A percentile compares a stretch with the other conserved stretches of the same genome.
Evolutionary conservation across 1,140 invertebrate genomes (phyloP).

Genomic region (Rhizoglyphus robini): DNA sequence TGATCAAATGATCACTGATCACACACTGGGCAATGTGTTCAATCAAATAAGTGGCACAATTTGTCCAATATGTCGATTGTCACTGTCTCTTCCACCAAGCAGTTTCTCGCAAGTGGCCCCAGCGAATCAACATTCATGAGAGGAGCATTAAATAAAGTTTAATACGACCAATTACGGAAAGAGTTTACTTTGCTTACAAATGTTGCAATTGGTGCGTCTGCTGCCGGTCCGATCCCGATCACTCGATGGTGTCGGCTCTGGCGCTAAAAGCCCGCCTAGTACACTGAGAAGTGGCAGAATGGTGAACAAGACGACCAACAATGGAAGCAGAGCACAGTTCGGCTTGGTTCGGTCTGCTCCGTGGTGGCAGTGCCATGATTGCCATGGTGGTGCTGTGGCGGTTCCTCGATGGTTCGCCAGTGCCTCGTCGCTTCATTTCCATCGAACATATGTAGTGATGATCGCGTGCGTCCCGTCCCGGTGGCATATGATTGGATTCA

Average conservation of each 20-base stretch:
- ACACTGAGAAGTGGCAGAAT: not conserved
- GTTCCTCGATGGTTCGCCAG: not conserved
- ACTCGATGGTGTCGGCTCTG: too few relatives aligned
- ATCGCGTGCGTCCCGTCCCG: constrained; percentile 1
- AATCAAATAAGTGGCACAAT: too few relatives aligned
- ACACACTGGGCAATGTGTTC: too few relatives aligned
- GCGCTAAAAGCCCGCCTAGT: too few relatives aligned
- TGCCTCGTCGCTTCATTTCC: not conserved
- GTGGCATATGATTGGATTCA: constrained; percentile 9
- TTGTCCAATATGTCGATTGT: too few relatives aligned
- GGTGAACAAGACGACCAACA: not conserved
- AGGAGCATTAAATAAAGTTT: constrained; percentile 11
- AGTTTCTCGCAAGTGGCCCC: too few relatives aligned
- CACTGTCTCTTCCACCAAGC: too few relatives aligned
- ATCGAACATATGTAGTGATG: constrained; percentile 13
- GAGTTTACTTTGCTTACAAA: constrained; percentile 8
- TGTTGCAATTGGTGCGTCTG: not conserved
- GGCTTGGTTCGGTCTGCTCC: not conserved
- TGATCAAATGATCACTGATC: too few relatives aligned
- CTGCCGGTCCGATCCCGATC: too few relatives aligned
- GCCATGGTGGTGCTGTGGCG: not conserved
- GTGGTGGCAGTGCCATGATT: not conserved
- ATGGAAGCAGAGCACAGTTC: not conserved
- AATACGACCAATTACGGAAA: not conserved
- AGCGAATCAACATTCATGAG: constrained; percentile 13